Percentiles rank a stretch among this genome's conserved stretches.
phyloP scores from a whole-genome alignment of 2,888 invertebrate genomes.

The Cheilosia impressa region DNA sequence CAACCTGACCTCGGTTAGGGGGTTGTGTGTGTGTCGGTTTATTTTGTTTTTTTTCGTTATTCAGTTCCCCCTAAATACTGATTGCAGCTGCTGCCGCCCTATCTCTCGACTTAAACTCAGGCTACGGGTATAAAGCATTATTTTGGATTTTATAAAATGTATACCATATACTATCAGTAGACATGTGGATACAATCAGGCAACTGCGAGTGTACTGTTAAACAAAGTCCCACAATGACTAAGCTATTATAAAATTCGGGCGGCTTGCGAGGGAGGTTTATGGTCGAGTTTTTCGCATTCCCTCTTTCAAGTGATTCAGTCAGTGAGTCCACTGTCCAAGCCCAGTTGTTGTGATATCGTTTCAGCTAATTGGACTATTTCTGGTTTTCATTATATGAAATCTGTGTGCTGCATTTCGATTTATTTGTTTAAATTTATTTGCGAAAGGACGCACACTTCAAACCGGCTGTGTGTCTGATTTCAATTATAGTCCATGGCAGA shows the following conservation, averaged over 20 bases:
- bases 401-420: constrained; percentile 20
- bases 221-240: constrained; percentile 25
- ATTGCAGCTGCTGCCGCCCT: constrained; percentile 37
- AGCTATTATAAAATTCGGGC: constrained; percentile 9
- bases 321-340: constrained; percentile 1
- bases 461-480: constrained; percentile 26
- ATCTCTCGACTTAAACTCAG: constrained; percentile 14
- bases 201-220: constrained; percentile 26
- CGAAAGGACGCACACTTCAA: constrained; percentile 59
- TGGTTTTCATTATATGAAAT: constrained; percentile 46
- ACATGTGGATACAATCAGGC: constrained; percentile 56
- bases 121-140: constrained; percentile 21
- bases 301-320: constrained; percentile 34
- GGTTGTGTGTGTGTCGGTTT: constrained; percentile 17
- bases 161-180: constrained; percentile 10
- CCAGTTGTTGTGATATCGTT: constrained; percentile 41
- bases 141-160: constrained; percentile 52
- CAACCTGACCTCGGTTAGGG: constrained; percentile 64
- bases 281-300: neutral
- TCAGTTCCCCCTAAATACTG: constrained; percentile 26
- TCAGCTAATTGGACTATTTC: constrained; percentile 56
- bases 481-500: neutral
- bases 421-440: constrained; percentile 47
- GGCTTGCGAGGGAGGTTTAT: neutral
- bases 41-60: constrained; percentile 1